These are phyloP conservation scores for Proteles cristata DNA, from an alignment of 2,113 vertebrate genomes.

Conservation along the genomic window DNA sequence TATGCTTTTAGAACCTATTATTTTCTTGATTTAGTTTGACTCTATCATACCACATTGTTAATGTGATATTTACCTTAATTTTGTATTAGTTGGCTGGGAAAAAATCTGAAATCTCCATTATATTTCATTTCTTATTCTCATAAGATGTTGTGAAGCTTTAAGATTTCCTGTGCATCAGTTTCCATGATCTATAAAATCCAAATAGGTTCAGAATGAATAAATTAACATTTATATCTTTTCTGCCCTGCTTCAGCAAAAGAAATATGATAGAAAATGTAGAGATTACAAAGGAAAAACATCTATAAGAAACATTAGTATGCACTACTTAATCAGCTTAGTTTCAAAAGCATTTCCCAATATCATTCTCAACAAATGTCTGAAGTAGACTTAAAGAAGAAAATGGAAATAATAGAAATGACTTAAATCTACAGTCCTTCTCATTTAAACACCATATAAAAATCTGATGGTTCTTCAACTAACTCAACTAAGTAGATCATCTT, in stretches of 20 bases:
- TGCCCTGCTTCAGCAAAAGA: not conserved
- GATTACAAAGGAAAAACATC: not conserved
- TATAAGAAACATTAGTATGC: not conserved
- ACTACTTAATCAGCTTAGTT: constrained; percentile 33
- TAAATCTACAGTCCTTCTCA: not conserved
- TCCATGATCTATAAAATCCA: constrained; percentile 36
- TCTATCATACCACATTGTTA: not conserved
- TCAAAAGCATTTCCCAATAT: not conserved
- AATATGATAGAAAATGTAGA: not conserved
- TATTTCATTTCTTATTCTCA: constrained; percentile 19
- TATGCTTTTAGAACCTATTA: not conserved
- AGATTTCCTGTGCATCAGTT: not conserved
- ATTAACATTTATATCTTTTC: constrained; percentile 46
- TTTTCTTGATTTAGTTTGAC: constrained; percentile 20
- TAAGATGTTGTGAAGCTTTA: not conserved
- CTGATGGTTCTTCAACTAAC: not conserved
- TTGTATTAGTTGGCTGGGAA: constrained; percentile 8
- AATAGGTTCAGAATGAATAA: constrained; percentile 37
- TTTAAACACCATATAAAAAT: not conserved
- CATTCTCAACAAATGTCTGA: not conserved
- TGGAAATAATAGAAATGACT: not conserved
- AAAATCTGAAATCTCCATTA: constrained; percentile 13
- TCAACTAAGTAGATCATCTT: not conserved
- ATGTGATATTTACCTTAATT: constrained; percentile 34
- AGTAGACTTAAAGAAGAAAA: not conserved